Conservation (phyloP, 2,888 invertebrate species). For the Papilio demoleus region DNA sequence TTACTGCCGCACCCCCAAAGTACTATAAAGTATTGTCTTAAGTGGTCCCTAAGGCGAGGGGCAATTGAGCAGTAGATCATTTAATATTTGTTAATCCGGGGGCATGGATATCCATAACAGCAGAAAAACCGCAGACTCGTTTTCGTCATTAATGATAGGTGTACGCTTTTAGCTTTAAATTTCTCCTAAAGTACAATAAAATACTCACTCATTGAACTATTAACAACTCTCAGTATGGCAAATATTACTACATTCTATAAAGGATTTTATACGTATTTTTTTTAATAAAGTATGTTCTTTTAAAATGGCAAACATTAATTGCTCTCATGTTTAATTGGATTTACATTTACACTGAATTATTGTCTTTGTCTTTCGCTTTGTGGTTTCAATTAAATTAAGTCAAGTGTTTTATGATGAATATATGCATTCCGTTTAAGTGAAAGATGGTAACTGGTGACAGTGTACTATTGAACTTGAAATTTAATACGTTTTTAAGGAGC, state of each 20-base stretch:
- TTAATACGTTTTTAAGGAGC: conserved; percentile 11
- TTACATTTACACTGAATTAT: conserved; percentile 31
- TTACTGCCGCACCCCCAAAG: not conserved
- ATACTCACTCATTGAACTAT: not conserved
- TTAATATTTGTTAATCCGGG: too few species aligned
- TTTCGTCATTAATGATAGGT: too few species aligned
- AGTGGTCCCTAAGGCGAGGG: not conserved
- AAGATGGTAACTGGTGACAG: conserved; percentile 23
- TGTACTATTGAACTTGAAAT: conserved; percentile 23
- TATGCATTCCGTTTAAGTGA: conserved; percentile 35
- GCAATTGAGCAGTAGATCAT: too few species aligned
- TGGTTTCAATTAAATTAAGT: conserved; percentile 33
- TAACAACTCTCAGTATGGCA: not conserved
- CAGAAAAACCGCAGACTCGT: too few species aligned
- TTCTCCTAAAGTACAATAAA: too few species aligned
- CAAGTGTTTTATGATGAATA: conserved; percentile 40
- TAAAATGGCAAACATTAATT: conserved; percentile 27
- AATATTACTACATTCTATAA: not conserved
- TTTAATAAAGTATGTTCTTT: conserved; percentile 33
- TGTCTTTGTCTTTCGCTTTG: conserved; percentile 24
- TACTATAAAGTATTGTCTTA: not conserved
- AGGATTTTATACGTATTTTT: conserved; percentile 4
- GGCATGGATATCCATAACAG: too few species aligned
- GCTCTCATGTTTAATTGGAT: conserved; percentile 27
- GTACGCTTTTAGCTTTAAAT: too few species aligned